Conservation (phyloP, 2,888 invertebrate genomes). For the Standfussiana lucernea region DNA sequence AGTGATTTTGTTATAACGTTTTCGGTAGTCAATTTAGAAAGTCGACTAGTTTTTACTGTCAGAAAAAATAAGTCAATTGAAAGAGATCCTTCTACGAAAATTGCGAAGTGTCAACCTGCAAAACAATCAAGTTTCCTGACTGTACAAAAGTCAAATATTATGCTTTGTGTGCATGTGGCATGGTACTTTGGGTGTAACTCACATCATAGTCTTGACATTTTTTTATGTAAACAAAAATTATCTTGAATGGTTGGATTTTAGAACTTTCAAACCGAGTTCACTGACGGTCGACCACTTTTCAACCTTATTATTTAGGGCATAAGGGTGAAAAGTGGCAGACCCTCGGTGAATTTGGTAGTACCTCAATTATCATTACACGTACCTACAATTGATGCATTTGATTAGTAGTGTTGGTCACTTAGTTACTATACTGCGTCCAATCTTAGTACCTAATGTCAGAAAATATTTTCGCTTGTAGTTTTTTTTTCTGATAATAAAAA, state of each 20-base stretch:
- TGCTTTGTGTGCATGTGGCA: neutral
- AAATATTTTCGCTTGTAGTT: neutral
- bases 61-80: neutral
- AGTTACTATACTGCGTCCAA: neutral
- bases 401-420: neutral
- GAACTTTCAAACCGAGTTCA: too few species aligned
- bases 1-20: conserved; percentile 14
- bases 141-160: too few species aligned
- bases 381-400: neutral
- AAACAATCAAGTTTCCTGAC: neutral
- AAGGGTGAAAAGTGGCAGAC: too few species aligned
- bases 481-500: conserved; percentile 8
- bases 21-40: neutral
- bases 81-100: neutral
- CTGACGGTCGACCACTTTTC: too few species aligned
- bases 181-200: neutral
- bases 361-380: neutral
- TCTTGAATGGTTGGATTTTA: neutral
- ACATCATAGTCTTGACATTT: neutral
- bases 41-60: neutral
- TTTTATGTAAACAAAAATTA: neutral
- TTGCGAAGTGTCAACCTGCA: neutral
- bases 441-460: neutral
- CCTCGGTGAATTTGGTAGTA: too few species aligned
- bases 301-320: too few species aligned